Evolutionary conservation across 1,140 invertebrate species (phyloP).

Genomic region (Mesaphorura yosii): DNA sequence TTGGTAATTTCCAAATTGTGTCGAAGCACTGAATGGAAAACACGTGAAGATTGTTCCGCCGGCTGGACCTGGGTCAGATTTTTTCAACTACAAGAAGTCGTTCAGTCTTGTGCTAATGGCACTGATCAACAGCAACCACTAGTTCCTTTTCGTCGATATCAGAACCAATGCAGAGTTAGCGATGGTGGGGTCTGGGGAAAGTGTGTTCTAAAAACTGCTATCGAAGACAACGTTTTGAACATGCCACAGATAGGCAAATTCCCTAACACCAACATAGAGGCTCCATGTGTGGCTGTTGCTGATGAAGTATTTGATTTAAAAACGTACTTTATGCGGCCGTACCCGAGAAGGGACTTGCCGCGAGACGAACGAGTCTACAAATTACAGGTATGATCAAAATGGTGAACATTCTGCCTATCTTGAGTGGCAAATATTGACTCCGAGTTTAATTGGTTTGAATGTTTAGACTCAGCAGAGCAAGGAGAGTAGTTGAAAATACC

Average conservation of each 20-base stretch:
- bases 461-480: constrained; percentile 31
- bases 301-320: constrained; percentile 31
- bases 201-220: constrained; percentile 16
- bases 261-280: constrained; percentile 20
- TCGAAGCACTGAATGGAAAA: constrained; percentile 35
- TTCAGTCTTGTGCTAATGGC: constrained; percentile 34
- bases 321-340: constrained; percentile 36
- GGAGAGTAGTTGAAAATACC: constrained; percentile 41
- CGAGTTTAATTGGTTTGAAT: constrained; percentile 33
- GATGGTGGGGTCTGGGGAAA: constrained; percentile 30
- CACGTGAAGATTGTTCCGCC: constrained; percentile 32
- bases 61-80: constrained; percentile 27
- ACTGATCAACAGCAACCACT: constrained; percentile 23
- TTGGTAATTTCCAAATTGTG: constrained; percentile 34
- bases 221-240: constrained; percentile 20
- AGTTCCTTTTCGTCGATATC: constrained; percentile 30
- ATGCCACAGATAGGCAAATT: constrained; percentile 16
- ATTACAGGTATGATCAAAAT: constrained; percentile 32
- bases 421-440: too few species aligned
- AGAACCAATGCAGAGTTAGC: constrained; percentile 25
- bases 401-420: constrained; percentile 40
- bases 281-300: constrained; percentile 25
- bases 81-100: constrained; percentile 35
- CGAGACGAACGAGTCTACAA: constrained; percentile 11
- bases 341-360: constrained; percentile 31